A percentile compares a stretch with the other conserved stretches of the same genome.
Evolutionary conservation across 2,113 vertebrate genomes (phyloP).

Genomic region (Ascaphus truei): DNA sequence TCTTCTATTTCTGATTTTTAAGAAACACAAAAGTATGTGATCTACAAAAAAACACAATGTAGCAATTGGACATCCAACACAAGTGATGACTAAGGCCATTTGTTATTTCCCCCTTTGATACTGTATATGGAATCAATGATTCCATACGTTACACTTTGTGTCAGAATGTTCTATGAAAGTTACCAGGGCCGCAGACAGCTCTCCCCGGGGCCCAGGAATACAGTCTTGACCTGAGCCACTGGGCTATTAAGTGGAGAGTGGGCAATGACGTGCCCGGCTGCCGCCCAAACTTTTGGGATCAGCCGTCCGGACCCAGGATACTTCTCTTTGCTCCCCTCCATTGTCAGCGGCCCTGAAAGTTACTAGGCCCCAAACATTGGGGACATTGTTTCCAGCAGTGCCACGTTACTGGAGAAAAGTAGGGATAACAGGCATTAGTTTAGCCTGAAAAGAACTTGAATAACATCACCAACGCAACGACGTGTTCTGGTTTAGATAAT

Average conservation of each 20-base stretch:
- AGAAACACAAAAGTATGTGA: slow-evolving; percentile 4
- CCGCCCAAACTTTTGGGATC: no score
- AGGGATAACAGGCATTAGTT: no score
- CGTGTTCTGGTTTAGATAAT: no score
- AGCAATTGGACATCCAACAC: neutral
- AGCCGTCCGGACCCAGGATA: no score
- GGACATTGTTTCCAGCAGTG: slow-evolving; percentile 19
- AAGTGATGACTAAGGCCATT: neutral
- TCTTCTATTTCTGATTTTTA: neutral
- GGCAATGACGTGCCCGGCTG: no score
- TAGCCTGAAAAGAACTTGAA: no score
- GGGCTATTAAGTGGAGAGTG: no score
- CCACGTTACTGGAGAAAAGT: neutral
- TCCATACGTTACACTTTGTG: neutral
- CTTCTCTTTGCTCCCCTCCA: no score
- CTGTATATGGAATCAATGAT: neutral
- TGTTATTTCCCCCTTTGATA: neutral
- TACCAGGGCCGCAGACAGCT: slow-evolving; percentile 20
- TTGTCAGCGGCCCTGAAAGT: no score
- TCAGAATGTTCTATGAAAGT: neutral
- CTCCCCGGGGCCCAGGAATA: no score
- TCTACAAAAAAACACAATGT: neutral
- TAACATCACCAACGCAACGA: no score
- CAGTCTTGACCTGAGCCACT: no score
- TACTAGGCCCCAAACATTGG: slow-evolving; percentile 23